These are phyloP conservation scores for Leptinotarsa lineolata DNA, from an alignment of 1,140 invertebrate genomes.

Conservation along the genomic window DNA sequence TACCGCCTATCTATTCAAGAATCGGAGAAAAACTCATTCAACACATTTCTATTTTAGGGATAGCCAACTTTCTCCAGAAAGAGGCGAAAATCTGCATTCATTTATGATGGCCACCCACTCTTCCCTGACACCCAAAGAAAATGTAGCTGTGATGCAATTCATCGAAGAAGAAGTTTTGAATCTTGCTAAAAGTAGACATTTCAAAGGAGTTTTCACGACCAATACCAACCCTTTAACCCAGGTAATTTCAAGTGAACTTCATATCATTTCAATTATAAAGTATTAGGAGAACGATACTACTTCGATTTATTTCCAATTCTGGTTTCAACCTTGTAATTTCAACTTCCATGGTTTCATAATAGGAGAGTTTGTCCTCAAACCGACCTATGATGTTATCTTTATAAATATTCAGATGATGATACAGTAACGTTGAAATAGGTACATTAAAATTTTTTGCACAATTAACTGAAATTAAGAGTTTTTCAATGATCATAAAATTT, in stretches of 20 bases:
- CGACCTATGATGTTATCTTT: too few species aligned
- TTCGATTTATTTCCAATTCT: neutral
- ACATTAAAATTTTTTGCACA: too few species aligned
- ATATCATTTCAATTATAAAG: neutral
- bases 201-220: slow-evolving; percentile 78
- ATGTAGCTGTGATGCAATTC: slow-evolving; percentile 74
- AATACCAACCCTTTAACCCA: slow-evolving; percentile 85
- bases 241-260: slow-evolving; percentile 57
- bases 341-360: too few species aligned
- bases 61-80: slow-evolving; percentile 63
- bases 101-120: slow-evolving; percentile 83
- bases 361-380: too few species aligned
- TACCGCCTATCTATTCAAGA: too few species aligned
- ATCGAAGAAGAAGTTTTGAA: slow-evolving; percentile 76
- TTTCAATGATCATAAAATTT: too few species aligned
- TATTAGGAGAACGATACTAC: neutral
- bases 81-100: slow-evolving; percentile 76
- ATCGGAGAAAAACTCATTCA: too few species aligned
- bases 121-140: slow-evolving; percentile 68
- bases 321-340: slow-evolving; percentile 7
- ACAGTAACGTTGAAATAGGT: too few species aligned
- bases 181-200: slow-evolving; percentile 67
- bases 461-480: too few species aligned
- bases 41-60: slow-evolving; percentile 32
- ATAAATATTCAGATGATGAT: too few species aligned